Percentiles rank a stretch among this genome's conserved stretches.
Conservation (phyloP, 2,888 invertebrate genomes). For the Lithophane semibrunnea region DNA sequence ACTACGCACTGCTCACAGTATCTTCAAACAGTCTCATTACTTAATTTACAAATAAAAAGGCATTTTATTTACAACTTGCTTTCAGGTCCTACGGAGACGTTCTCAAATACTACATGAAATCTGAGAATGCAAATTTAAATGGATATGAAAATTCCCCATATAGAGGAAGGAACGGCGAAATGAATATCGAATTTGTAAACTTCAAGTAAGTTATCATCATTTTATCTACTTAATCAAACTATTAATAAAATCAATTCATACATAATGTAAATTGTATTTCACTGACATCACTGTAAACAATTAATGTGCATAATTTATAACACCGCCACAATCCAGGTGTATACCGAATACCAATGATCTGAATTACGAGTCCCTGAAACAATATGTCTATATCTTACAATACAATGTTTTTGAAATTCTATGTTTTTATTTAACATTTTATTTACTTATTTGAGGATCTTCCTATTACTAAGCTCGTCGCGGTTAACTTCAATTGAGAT, state of each 20-base stretch:
- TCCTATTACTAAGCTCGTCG: not conserved
- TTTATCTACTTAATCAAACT: not conserved
- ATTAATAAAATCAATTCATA: conserved; percentile 14
- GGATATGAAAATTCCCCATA: conserved; percentile 85
- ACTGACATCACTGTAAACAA: conserved; percentile 5
- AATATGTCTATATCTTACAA: not conserved
- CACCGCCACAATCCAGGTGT: not conserved
- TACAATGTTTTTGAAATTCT: not conserved
- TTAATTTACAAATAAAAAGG: conserved; percentile 1
- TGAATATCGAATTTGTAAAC: conserved; percentile 90
- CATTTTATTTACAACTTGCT: not conserved
- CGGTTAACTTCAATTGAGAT: not conserved
- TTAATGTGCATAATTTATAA: conserved; percentile 21
- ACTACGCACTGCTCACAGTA: too few species aligned
- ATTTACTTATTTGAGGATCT: not conserved
- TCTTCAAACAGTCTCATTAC: not conserved
- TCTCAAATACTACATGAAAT: conserved; percentile 90
- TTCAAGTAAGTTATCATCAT: conserved; percentile 72
- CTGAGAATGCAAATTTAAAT: conserved; percentile 85
- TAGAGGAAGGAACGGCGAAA: conserved; percentile 90
- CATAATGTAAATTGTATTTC: conserved; percentile 26
- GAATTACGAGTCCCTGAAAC: not conserved
- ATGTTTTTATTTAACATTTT: conserved; percentile 1
- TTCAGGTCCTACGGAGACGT: conserved; percentile 91
- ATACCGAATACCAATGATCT: conserved; percentile 30